A percentile compares a stretch with the other conserved stretches of the same genome.
phyloP scores from a whole-genome alignment of 2,888 invertebrate genomes.

The Lordiphosa fenestrarum region DNA sequence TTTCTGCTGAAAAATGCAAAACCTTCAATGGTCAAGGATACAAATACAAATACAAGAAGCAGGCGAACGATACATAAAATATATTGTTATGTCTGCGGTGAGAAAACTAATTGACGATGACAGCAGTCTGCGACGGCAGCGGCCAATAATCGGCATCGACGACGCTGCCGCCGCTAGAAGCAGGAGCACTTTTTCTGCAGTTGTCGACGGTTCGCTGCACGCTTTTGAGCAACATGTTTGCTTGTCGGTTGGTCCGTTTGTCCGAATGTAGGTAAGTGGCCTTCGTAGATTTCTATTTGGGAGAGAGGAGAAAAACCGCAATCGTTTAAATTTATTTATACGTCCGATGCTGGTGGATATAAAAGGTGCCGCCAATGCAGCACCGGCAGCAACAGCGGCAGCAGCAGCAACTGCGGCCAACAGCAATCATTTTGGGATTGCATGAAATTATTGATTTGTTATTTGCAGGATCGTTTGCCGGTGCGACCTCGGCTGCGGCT shows the following conservation, averaged over 20 bases:
- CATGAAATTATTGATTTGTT: constrained; percentile 69
- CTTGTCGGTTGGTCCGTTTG: too few relatives aligned
- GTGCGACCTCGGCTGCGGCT: constrained; percentile 39
- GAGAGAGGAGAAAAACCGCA: constrained; percentile 28
- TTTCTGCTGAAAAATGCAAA: constrained; percentile 62
- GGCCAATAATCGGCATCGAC: constrained; percentile 17
- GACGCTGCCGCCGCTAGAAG: constrained; percentile 3
- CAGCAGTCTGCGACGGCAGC: constrained; percentile 34
- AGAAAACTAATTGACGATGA: constrained; percentile 73
- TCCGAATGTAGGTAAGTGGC: constrained; percentile 45
- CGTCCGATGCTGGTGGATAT: constrained; percentile 46
- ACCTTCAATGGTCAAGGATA: constrained; percentile 23
- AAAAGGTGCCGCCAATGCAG: constrained; percentile 67
- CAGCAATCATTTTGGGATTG: constrained; percentile 57
- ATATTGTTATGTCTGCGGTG: constrained; percentile 72
- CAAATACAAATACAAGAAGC: constrained; percentile 50
- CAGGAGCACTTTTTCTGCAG: constrained; percentile 40
- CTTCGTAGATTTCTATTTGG: constrained; percentile 61
- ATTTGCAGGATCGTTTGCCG: constrained; percentile 52
- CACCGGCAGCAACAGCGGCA: constrained; percentile 24
- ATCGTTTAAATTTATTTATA: constrained; percentile 66
- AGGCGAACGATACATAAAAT: constrained; percentile 59
- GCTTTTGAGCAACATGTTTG: constrained; percentile 28
- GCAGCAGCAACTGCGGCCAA: constrained; percentile 20
- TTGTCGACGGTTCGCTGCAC: constrained; percentile 25